phyloP scores from a whole-genome alignment of 2,888 invertebrate genomes.

The Apamea sordens region DNA sequence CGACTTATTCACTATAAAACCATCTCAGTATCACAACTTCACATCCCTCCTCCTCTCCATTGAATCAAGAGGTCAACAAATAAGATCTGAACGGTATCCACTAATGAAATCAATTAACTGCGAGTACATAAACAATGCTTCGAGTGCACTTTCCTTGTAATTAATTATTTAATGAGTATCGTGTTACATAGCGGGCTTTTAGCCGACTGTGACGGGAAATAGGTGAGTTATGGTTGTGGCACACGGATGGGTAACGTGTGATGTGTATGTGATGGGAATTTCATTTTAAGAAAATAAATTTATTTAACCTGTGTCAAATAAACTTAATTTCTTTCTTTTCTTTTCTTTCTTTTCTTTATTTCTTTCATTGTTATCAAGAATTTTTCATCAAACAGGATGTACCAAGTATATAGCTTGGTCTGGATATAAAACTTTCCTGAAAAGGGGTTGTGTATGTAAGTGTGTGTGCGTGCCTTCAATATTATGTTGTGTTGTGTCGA shows the following conservation, averaged over 20 bases:
- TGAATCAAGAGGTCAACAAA: constrained; percentile 48
- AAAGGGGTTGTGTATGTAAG: not conserved
- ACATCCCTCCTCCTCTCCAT: constrained; percentile 10
- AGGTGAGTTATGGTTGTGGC: constrained; percentile 26
- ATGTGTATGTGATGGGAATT: not conserved
- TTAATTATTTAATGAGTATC: constrained; percentile 53
- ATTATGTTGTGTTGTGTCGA: no score
- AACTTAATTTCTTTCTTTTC: no score
- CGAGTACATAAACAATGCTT: constrained; percentile 40
- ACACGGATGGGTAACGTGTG: not conserved
- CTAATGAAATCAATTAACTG: constrained; percentile 58
- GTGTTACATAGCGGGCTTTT: constrained; percentile 48
- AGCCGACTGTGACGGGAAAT: constrained; percentile 34
- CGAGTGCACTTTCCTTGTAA: constrained; percentile 38
- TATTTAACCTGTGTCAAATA: no score
- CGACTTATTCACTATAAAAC: not conserved
- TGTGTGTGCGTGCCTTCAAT: no score
- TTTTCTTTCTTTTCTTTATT: no score
- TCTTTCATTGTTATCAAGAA: not conserved
- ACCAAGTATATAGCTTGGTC: not conserved
- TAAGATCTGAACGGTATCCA: constrained; percentile 38
- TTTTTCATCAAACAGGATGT: not conserved
- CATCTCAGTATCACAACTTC: not conserved
- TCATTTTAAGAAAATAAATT: not conserved
- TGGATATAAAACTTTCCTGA: not conserved